Percentiles rank a stretch among this genome's conserved stretches.
These are phyloP conservation scores for Sphenopsis melanotis DNA, from an alignment of 2,797 vertebrate genomes.

Conservation along the genomic window DNA sequence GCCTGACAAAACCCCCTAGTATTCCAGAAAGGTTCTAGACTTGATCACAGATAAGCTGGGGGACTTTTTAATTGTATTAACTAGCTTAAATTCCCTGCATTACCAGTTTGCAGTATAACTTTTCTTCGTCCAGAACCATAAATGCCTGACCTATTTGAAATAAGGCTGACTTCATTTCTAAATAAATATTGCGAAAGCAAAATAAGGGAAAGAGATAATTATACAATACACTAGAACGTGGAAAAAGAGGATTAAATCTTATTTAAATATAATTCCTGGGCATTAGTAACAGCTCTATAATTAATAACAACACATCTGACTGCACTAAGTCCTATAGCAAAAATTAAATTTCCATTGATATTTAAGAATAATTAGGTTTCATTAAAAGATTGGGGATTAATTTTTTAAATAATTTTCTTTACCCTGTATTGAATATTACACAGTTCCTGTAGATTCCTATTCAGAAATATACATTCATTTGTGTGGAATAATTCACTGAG, in stretches of 20 bases:
- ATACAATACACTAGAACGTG: constrained; percentile 39
- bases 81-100: neutral
- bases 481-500: constrained; percentile 27
- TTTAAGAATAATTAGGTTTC: constrained; percentile 49
- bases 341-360: constrained; percentile 67
- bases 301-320: constrained; percentile 68
- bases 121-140: neutral
- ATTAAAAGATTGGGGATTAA: neutral
- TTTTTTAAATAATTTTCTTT: neutral
- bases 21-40: neutral
- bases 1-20: neutral
- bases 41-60: neutral
- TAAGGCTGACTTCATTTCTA: neutral
- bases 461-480: constrained; percentile 21
- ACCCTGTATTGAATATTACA: constrained; percentile 10
- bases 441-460: constrained; percentile 34
- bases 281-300: constrained; percentile 60
- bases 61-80: neutral
- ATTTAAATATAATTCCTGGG: constrained; percentile 63
- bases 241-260: constrained; percentile 54
- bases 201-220: constrained; percentile 24
- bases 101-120: neutral
- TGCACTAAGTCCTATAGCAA: constrained; percentile 47
- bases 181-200: constrained; percentile 33
- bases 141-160: neutral